Percentiles rank a stretch among this genome's conserved stretches.
These are phyloP conservation scores for Anoplopoma fimbria DNA, from an alignment of 2,113 vertebrate genomes.

Conservation along the genomic window DNA sequence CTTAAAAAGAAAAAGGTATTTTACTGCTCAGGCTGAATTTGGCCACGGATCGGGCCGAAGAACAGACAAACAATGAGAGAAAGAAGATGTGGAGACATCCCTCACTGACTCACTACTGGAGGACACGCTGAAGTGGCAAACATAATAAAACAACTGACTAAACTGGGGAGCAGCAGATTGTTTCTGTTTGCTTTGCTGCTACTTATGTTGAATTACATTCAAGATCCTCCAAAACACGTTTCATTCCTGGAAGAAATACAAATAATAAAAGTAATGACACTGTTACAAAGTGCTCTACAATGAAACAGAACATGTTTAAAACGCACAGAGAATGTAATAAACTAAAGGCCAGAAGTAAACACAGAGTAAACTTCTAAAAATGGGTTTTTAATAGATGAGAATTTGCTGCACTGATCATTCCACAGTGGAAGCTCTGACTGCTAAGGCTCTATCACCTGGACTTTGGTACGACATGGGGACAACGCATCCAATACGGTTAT, in stretches of 20 bases:
- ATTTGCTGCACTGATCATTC: too few species aligned
- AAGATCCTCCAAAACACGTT: background rate
- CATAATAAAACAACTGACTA: constrained; percentile 15
- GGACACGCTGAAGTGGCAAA: background rate
- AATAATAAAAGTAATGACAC: background rate
- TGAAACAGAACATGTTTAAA: too few species aligned
- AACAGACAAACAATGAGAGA: background rate
- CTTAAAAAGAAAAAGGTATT: too few species aligned
- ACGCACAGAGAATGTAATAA: too few species aligned
- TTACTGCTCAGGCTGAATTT: constrained; percentile 5
- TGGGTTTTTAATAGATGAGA: too few species aligned
- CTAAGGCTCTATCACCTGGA: too few species aligned
- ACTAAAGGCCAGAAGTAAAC: too few species aligned
- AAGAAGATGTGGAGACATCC: constrained; percentile 12
- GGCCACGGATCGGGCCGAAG: background rate
- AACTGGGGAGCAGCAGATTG: constrained; percentile 19
- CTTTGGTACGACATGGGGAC: too few species aligned
- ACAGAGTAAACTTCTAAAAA: too few species aligned
- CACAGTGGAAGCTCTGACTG: too few species aligned
- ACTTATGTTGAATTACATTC: constrained; percentile 15
- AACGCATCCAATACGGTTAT: too few species aligned
- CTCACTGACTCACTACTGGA: constrained; percentile 20
- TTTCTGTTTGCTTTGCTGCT: constrained; percentile 6
- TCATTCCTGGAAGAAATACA: background rate
- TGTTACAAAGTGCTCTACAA: too few species aligned